Evolutionary conservation across 2,797 vertebrate genomes (phyloP).

Genomic region (Aldrovandia affinis): DNA sequence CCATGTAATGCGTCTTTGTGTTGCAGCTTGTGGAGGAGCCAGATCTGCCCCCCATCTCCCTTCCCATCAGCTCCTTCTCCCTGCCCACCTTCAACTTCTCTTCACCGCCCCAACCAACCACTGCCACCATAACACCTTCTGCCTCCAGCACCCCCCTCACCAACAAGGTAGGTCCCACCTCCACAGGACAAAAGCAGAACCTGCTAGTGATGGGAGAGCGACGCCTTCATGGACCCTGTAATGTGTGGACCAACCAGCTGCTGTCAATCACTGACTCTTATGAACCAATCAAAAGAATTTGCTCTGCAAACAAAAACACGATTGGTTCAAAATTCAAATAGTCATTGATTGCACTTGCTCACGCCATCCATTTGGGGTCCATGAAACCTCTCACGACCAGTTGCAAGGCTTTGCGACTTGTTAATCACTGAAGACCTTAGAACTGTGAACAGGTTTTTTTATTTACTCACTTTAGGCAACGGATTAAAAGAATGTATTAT

Average conservation of each 20-base stretch:
- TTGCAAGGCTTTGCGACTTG: background rate
- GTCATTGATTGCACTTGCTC: background rate
- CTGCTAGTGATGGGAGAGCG: background rate
- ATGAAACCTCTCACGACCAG: background rate
- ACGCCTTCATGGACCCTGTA: background rate
- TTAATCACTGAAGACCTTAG: background rate
- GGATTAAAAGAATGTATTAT: background rate
- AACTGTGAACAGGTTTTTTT: background rate
- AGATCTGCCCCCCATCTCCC: conserved; percentile 81
- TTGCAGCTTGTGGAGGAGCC: conserved; percentile 76
- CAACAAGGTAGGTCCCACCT: conserved; percentile 68
- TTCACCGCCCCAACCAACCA: conserved; percentile 65
- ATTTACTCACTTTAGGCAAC: background rate
- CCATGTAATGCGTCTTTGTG: background rate
- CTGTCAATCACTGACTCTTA: no score
- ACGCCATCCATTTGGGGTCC: background rate
- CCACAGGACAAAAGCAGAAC: background rate
- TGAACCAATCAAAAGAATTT: no score
- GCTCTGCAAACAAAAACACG: background rate
- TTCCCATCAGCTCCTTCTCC: conserved; percentile 82
- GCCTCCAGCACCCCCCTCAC: conserved; percentile 51
- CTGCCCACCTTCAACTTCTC: conserved; percentile 87
- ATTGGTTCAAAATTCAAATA: background rate
- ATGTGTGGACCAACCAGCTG: background rate
- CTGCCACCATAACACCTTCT: conserved; percentile 52